Base-by-base conservation (phyloP, 2,797 vertebrate genomes). In the Peromyscus attwateri region DNA sequence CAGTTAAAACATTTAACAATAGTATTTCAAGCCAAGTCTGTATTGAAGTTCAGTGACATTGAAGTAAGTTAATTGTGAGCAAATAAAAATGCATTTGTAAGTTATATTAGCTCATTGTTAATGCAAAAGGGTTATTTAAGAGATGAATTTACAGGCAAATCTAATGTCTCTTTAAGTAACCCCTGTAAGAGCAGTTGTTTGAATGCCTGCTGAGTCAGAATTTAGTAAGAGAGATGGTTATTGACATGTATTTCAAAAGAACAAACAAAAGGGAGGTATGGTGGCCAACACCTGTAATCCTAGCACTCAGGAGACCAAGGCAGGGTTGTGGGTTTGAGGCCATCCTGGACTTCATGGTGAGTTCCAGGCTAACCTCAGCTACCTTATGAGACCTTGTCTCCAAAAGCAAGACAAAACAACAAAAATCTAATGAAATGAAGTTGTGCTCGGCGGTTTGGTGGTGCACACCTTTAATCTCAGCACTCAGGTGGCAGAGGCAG, bases 1-100 rank as follows among this genome's bases (percentile, higher is more conserved):
- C 93, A 98, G 97, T 94, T 97, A 97, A 98, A 98, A 98, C 96
- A 98, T 98, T 97, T 96, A 97, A 98, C 97, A 97, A 95, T 97
- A 80, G 25, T 96, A 90, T 98, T 89, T 95, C 87, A 97, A 91
- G 89, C 3, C 85, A 97, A 95, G 80, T 98, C 97, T 95, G 87
- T 97, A 89, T 97, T 90, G 82, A 97, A 95, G 88, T 97, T 98
- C 93, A 98, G 84, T 89, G 97, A 92, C 84, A 64, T 90, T 88
- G 96, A 97, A 98, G 96, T 68, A 43, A 73, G 89, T 96, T 92
- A 85, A 34, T 95, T 57, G 93, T 49, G 40, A 97, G 92, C 27
- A 96, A 75, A 77, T 76, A 80, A 73, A 95, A 97, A 97, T 95
- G 49, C 29, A 60, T 85, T 96, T 98, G 49, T 89, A 97, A 97